phyloP scores from a whole-genome alignment of 2,797 vertebrate genomes.

The Tapirus indicus region DNA sequence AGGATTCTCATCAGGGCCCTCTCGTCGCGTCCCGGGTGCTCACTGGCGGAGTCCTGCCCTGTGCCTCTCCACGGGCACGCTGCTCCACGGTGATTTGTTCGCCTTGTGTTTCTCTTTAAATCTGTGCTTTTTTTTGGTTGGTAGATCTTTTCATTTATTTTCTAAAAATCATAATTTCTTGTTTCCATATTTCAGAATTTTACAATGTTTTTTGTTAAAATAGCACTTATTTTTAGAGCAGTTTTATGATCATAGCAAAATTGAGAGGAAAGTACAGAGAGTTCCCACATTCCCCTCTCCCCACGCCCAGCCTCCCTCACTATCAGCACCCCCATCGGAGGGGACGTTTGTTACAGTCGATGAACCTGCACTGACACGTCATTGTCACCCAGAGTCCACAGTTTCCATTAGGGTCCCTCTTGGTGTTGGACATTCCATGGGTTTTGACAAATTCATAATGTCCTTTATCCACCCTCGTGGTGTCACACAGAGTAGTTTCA shows the following conservation, averaged over 20 bases:
- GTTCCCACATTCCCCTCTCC: too few species aligned
- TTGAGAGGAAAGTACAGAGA: background rate
- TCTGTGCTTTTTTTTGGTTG: background rate
- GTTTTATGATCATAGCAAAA: background rate
- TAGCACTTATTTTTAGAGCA: background rate
- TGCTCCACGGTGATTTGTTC: background rate
- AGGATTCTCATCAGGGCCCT: too few species aligned
- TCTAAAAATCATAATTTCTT: background rate
- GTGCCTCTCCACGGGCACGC: background rate
- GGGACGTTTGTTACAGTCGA: background rate
- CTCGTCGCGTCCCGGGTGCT: too few species aligned
- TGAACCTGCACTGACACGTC: fast-evolving
- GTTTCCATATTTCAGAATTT: background rate
- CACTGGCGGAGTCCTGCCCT: background rate
- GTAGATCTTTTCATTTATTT: background rate
- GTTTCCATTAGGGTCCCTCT: background rate
- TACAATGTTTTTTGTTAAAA: background rate
- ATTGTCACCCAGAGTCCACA: background rate
- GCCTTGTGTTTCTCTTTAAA: background rate
- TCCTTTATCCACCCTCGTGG: too few species aligned
- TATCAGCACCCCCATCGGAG: too few species aligned
- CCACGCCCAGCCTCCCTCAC: background rate
- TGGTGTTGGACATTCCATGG: background rate
- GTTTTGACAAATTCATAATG: background rate
- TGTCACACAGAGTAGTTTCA: too few species aligned